A percentile compares a stretch with the other conserved stretches of the same genome.
Evolutionary conservation across 2,888 invertebrate species (phyloP).

Genomic region (Nebria salina): DNA sequence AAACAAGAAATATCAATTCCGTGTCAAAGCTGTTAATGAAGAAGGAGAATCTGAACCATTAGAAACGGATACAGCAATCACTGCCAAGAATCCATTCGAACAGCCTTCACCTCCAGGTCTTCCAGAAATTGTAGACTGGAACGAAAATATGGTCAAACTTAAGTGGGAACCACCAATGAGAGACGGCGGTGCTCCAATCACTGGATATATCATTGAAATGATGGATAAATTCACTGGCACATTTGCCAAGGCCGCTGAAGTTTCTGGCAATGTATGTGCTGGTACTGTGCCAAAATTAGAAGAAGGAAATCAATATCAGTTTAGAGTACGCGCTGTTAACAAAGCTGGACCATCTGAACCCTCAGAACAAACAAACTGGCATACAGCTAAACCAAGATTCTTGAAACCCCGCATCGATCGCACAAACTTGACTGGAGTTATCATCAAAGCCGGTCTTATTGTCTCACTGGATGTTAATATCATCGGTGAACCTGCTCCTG

Average conservation of each 20-base stretch:
- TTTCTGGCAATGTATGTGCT: conserved; percentile 83
- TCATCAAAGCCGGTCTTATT: conserved; percentile 88
- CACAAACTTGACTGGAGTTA: conserved; percentile 83
- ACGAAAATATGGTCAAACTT: conserved; percentile 88
- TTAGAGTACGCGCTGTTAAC: conserved; percentile 92
- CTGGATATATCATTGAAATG: conserved; percentile 91
- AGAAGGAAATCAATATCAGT: conserved; percentile 96
- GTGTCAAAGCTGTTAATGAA: conserved; percentile 96
- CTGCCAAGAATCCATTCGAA: conserved; percentile 98
- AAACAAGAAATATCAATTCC: conserved; percentile 96
- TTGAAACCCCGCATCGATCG: conserved; percentile 94
- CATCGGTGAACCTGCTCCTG: conserved; percentile 93
- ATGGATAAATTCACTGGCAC: conserved; percentile 88
- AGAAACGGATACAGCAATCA: conserved; percentile 84
- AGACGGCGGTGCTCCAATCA: conserved; percentile 94
- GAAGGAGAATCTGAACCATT: conserved; percentile 97
- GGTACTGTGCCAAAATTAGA: conserved; percentile 90
- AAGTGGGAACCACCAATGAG: conserved; percentile 92
- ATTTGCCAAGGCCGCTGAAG: conserved; percentile 87
- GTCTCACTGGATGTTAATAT: conserved; percentile 88
- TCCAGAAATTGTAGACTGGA: conserved; percentile 90
- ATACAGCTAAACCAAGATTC: conserved; percentile 88
- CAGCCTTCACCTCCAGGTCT: conserved; percentile 88
- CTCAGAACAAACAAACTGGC: conserved; percentile 91
- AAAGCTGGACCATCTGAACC: conserved; percentile 94